Percentiles rank a stretch among this genome's conserved stretches.
These are phyloP conservation scores for Gorsachius magnificus DNA, from an alignment of 2,797 vertebrate genomes.

Conservation along the genomic window DNA sequence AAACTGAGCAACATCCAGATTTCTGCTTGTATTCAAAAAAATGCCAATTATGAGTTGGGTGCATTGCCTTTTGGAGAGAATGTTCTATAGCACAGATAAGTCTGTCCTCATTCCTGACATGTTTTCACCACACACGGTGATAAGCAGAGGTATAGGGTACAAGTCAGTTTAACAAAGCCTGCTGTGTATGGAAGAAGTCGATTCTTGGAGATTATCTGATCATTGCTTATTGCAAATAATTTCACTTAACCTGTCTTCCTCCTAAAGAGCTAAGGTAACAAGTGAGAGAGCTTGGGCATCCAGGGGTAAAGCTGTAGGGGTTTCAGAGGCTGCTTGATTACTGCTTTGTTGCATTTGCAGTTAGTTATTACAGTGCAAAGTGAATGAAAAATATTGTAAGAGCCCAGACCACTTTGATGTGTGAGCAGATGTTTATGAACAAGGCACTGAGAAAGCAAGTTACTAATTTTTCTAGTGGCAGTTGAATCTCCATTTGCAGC, in stretches of 20 bases:
- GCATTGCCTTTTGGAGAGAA: not conserved
- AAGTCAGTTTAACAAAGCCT: not conserved
- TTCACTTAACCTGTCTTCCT: not conserved
- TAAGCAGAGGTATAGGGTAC: not conserved
- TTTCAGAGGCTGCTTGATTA: not conserved
- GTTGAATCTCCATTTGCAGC: not conserved
- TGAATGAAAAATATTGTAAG: not conserved
- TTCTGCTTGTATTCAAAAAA: not conserved
- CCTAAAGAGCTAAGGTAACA: not conserved
- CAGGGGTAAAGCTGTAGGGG: not conserved
- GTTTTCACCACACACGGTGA: fast-evolving
- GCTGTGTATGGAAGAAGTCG: not conserved
- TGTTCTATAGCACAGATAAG: not conserved
- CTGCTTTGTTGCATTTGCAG: not conserved
- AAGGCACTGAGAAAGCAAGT: not conserved
- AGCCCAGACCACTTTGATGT: not conserved
- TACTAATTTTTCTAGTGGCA: not conserved
- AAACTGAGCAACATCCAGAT: not conserved
- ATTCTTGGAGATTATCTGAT: not conserved
- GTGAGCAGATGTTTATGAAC: not conserved
- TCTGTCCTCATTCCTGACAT: not conserved
- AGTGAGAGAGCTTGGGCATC: not conserved
- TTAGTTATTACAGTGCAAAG: not conserved
- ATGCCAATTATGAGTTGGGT: fast-evolving
- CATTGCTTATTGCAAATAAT: not conserved